Base-by-base conservation (phyloP, 2,888 invertebrate species). In the Hydropsyche betteni region DNA sequence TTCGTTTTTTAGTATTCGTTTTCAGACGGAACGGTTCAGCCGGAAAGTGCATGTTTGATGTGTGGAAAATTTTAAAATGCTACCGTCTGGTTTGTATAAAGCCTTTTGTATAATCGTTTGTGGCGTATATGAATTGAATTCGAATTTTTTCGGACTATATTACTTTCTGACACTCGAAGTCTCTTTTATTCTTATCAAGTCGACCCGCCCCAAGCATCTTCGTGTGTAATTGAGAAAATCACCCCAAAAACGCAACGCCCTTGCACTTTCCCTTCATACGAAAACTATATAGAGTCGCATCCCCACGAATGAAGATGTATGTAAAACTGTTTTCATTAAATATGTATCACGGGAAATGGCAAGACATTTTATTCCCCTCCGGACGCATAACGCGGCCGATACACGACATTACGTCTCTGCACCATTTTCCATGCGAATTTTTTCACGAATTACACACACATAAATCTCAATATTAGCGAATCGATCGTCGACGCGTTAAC, bases 291-390 rank as follows among this genome's bases (percentile, higher is more conserved):
- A 58, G n/a, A 72, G 44, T 8, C 44, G 53, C 53, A 24, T 58
- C 72, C 72, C 44, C 34, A 33, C 34, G 55, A 77, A 77, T 77
- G 77, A 77, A 76, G 77, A 76, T 76, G 74, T 73, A 77, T 77
- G 77, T 75, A 75, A 77, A 77, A 76, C 75, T 78, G 78, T 75
- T 78, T 75, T 76, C 78, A 74, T 78, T 75, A 76, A 76, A 78
- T 76, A 78, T 78, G 75, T 78, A 76, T 76, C 61, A 69, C 68
- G 38, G 68, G 69, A 76, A 76, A 76, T 78, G 74, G 76, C 61
- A 69, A 64, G 76, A 34, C 76, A 71, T 78, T 78, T 75, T 74
- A 75, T 77, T 77, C 75, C 72, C 74, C 74, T 71, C 74, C 68
- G 36, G 74, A 76, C 55, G 53, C 52, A 68, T 53, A 75, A 72